Evolutionary conservation across 2,113 vertebrate genomes (phyloP).

Genomic region (Thamnophis sirtalis): DNA sequence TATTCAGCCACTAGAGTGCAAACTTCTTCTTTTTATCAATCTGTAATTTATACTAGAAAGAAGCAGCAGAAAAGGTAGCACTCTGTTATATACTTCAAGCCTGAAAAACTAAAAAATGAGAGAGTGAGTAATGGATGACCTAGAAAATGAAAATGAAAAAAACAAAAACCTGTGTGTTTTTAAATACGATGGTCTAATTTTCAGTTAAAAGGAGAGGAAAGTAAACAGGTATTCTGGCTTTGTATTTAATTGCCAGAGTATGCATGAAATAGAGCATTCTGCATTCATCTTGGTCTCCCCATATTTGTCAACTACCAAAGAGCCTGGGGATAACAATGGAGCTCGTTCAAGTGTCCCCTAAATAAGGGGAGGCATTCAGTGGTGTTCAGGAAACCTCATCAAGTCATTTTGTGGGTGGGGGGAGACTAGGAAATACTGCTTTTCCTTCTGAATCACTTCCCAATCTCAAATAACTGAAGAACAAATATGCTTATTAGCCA

Average conservation of each 20-base stretch:
- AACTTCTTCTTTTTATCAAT: conserved; percentile 69
- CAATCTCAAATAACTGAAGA: neutral
- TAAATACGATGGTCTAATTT: neutral
- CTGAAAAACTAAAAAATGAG: conserved; percentile 33
- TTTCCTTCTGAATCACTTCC: neutral
- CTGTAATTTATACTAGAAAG: conserved; percentile 31
- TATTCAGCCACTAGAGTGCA: conserved; percentile 70
- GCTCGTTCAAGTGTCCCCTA: neutral
- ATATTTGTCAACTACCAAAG: neutral
- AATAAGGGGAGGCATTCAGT: neutral
- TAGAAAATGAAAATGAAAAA: conserved; percentile 20
- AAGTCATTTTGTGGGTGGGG: neutral
- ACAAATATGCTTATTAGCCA: neutral
- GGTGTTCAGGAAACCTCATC: neutral
- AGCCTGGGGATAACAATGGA: neutral
- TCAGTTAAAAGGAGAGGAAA: conserved; percentile 6
- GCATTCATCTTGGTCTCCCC: neutral
- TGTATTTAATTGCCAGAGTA: neutral
- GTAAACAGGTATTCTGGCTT: neutral
- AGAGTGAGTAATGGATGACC: conserved; percentile 31
- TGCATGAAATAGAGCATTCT: neutral
- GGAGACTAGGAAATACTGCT: neutral
- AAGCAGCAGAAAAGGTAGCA: conserved; percentile 11
- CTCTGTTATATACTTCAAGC: conserved; percentile 27
- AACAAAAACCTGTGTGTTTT: neutral